These are phyloP conservation scores for Papilio gigon DNA, from an alignment of 2,888 invertebrate genomes.

Conservation along the genomic window DNA sequence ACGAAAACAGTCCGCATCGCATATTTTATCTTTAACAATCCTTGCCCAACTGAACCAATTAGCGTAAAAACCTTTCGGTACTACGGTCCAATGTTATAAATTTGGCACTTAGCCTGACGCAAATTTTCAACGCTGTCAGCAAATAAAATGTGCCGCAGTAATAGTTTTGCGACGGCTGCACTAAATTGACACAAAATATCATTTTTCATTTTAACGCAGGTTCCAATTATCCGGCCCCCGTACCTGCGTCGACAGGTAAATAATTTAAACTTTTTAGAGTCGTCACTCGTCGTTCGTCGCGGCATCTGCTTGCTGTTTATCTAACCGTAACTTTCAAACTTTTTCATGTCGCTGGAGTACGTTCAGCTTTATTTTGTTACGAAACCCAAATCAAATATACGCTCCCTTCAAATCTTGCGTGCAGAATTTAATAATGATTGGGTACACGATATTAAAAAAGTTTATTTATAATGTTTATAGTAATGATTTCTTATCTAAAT, in stretches of 20 bases:
- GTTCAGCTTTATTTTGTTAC: slow-evolving; percentile 31
- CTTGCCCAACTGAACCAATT: slow-evolving; percentile 78
- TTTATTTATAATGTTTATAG: background rate
- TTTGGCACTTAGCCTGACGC: slow-evolving; percentile 82
- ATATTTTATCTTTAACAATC: slow-evolving; percentile 83
- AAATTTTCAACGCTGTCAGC: slow-evolving; percentile 79
- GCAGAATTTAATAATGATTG: background rate
- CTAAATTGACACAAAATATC: slow-evolving; percentile 70
- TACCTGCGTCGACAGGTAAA: slow-evolving; percentile 39
- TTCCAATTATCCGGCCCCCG: slow-evolving; percentile 55
- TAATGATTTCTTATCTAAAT: background rate
- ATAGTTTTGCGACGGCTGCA: slow-evolving; percentile 72
- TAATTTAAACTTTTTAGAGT: slow-evolving; percentile 38
- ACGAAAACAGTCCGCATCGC: slow-evolving; percentile 78
- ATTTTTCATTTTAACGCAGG: slow-evolving; percentile 61
- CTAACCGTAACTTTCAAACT: slow-evolving; percentile 32
- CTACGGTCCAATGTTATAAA: slow-evolving; percentile 77
- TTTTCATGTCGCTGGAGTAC: slow-evolving; percentile 32
- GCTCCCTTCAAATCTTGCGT: slow-evolving; percentile 1
- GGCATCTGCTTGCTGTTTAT: slow-evolving; percentile 35
- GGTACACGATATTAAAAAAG: background rate
- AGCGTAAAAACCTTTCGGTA: slow-evolving; percentile 77
- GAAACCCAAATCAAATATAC: slow-evolving; percentile 19
- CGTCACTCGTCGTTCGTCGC: slow-evolving; percentile 31
- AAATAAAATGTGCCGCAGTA: slow-evolving; percentile 76